Percentiles rank a stretch among this genome's conserved stretches.
Conservation (phyloP, 2,113 vertebrate genomes). For the Brachionichthys hirsutus region DNA sequence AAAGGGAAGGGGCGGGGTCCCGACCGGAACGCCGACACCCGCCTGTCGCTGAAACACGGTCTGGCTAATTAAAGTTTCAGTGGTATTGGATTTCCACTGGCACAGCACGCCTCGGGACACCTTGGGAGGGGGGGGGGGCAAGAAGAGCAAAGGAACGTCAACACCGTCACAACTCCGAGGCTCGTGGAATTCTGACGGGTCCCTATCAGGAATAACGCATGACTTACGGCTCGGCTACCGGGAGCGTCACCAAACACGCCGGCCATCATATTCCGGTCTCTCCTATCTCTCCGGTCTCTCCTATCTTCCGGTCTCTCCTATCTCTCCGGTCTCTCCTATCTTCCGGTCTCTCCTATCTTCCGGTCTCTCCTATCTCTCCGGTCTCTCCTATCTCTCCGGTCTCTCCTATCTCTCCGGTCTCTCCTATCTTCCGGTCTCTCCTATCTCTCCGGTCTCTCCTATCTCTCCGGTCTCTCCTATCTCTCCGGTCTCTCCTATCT, state of each 20-base stretch:
- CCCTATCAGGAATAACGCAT: slow-evolving; percentile 60
- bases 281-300: too few species aligned
- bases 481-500: too few species aligned
- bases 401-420: too few species aligned
- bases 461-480: too few species aligned
- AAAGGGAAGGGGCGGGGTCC: slow-evolving; percentile 40
- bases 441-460: too few species aligned
- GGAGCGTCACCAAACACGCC: slow-evolving; percentile 62
- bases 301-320: too few species aligned
- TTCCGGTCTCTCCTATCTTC: too few species aligned
- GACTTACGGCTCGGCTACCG: slow-evolving; percentile 62
- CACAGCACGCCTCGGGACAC: slow-evolving; percentile 71
- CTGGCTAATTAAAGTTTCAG: slow-evolving; percentile 77
- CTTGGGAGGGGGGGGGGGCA: slow-evolving; percentile 55
- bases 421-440: too few species aligned
- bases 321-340: too few species aligned
- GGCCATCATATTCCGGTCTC: slow-evolving; percentile 64
- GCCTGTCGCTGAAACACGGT: slow-evolving; percentile 65
- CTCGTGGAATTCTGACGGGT: slow-evolving; percentile 69
- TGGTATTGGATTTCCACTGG: slow-evolving; percentile 73
- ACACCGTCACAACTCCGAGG: slow-evolving; percentile 46
- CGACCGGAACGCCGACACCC: slow-evolving; percentile 61
- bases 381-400: too few species aligned
- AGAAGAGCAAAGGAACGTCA: background rate
- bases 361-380: too few species aligned